These are phyloP conservation scores for Desoria tigrina DNA, from an alignment of 2,888 invertebrate species.

Conservation along the genomic window DNA sequence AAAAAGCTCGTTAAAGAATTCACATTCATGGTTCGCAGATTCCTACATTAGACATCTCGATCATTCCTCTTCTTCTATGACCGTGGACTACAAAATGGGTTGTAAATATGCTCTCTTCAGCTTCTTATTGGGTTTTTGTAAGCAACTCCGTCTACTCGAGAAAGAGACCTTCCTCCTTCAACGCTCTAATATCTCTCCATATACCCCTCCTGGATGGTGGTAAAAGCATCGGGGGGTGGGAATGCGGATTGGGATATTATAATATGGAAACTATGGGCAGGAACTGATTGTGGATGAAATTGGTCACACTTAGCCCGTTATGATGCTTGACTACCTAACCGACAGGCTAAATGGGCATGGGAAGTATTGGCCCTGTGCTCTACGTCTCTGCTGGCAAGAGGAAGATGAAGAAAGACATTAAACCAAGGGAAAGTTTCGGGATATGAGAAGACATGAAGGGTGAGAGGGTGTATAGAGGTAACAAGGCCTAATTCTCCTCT, in stretches of 20 bases:
- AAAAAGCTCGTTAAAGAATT: conserved; percentile 55
- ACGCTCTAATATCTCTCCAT: neutral
- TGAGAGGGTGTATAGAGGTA: conserved; percentile 2
- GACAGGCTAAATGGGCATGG: conserved; percentile 5
- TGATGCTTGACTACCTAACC: conserved; percentile 10
- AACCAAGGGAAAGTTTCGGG: neutral
- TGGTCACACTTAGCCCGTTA: conserved; percentile 12
- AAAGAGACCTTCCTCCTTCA: neutral
- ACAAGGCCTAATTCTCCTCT: neutral
- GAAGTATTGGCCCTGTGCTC: too few relatives aligned
- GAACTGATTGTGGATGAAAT: conserved; percentile 21
- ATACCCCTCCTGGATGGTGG: too few relatives aligned
- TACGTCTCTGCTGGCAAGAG: too few relatives aligned
- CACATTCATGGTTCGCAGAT: conserved; percentile 54
- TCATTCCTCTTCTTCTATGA: conserved; percentile 47
- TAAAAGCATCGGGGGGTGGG: too few relatives aligned
- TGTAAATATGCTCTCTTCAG: conserved; percentile 47
- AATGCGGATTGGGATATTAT: too few relatives aligned
- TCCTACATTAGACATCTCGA: conserved; percentile 46
- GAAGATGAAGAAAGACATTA: conserved; percentile 10
- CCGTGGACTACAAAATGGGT: conserved; percentile 50
- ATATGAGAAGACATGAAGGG: neutral
- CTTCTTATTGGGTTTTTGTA: conserved; percentile 3
- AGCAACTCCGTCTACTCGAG: neutral
- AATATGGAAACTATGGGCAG: too few relatives aligned